These are phyloP conservation scores for Melanchra persicariae DNA, from an alignment of 2,888 invertebrate species.

Conservation along the genomic window DNA sequence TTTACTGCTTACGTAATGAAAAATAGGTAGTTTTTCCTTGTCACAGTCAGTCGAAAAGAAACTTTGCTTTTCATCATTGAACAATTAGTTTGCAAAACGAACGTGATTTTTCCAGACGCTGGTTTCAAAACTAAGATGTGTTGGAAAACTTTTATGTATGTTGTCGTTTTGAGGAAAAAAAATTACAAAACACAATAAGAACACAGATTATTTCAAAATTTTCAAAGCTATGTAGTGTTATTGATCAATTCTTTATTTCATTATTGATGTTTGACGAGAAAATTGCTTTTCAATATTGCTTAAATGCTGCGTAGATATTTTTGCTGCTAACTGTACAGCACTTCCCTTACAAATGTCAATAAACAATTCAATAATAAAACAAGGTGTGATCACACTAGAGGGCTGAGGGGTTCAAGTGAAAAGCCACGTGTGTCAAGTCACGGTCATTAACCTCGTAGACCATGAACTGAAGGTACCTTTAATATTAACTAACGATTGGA, in stretches of 20 bases:
- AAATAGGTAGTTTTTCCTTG: too few relatives aligned
- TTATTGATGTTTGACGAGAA: not conserved
- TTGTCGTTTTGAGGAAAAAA: too few relatives aligned
- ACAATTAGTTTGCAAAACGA: too few relatives aligned
- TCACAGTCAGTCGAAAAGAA: too few relatives aligned
- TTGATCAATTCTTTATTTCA: not conserved
- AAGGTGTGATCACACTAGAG: not conserved
- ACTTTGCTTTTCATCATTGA: too few relatives aligned
- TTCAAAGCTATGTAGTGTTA: too few relatives aligned
- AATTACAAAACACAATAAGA: too few relatives aligned
- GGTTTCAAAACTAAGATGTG: too few relatives aligned
- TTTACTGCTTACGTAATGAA: too few relatives aligned
- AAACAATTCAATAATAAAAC: conserved; percentile 7
- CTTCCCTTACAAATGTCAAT: not conserved
- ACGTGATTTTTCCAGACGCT: too few relatives aligned
- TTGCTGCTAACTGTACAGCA: not conserved
- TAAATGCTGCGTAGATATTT: not conserved
- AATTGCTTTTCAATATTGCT: not conserved
- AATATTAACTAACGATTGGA: conserved; percentile 17
- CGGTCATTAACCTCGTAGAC: conserved; percentile 6
- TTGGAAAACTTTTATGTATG: too few relatives aligned
- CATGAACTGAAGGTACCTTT: conserved; percentile 10
- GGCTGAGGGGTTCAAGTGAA: not conserved
- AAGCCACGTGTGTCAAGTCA: not conserved
- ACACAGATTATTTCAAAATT: too few relatives aligned